Evolutionary conservation across 2,888 invertebrate genomes (phyloP), one percentile per base, ranked within the genome.

Genomic region (Lydus trimaculatus): DNA sequence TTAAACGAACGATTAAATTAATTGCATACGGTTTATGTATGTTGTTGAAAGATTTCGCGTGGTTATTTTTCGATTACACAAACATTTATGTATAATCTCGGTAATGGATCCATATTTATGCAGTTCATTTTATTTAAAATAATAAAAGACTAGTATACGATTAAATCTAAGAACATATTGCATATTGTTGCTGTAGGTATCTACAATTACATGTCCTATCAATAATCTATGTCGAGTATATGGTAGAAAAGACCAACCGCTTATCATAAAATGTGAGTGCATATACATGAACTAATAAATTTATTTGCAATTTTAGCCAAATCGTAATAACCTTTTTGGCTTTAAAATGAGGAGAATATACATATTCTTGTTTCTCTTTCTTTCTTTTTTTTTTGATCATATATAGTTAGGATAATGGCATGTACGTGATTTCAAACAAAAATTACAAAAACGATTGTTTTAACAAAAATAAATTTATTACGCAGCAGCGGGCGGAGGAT

Each of bases 191-290:
- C 68, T 62, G 33, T 58, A n/a, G n/a, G n/a, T n/a, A 59, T 58
- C 61, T 65, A 68, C 59, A 63, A 66, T 58, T 70, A 62, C 72
- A 72, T 72, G 72, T 66, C 60, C 64, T 72, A 72, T 72, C 72
- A 69, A 68, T 59, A 70, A 72, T 72, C 72, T 70, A 48, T 48
- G 59, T 15, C 58, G 59, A 70, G 68, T 66, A 67, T 63, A 70
- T 64, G 23, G 20, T 72, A 65, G 65, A 66, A 67, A 70, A 65
- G 68, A 65, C 68, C 52, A 68, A 65, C 68, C 65, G 63, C 62
- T 59, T 59, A 61, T 65, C 58, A 58, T 65, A 59, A 62, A 25
- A 25, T 69, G 69, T 31, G 69, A 69, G 60, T 69, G 65, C 66
- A 69, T 69, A 69, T 56, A 61, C 63, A 66, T 66, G 66, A 66